Base-by-base conservation (phyloP, 2,797 vertebrate species). In the Halcyon chelicuti region DNA sequence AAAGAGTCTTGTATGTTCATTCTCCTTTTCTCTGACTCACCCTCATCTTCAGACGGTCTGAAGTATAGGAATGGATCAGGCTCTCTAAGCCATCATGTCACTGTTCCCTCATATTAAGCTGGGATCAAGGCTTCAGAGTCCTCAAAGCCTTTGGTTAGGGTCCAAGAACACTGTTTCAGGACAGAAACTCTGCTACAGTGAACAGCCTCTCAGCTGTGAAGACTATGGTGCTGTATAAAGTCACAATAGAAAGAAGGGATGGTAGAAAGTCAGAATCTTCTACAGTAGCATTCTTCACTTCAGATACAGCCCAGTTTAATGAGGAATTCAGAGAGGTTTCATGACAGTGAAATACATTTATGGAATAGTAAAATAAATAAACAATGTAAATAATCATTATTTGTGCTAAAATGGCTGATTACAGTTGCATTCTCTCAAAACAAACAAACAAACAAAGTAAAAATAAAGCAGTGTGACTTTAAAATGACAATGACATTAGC, bases 401-500 rank as follows among this genome's bases (percentile, higher is more conserved):
- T 79, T 86, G 31, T 82, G 22, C 31, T 89, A 65, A 94, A 94
- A 92, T 29, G 14, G 5, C 21, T 68, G 31, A 70, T 72, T 44
- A 63, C 20, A 57, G 44, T 31, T 91, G 6, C 39, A 67, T 80
- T 88, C 14, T 71, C 5, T 10, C 40, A 13, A 87, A 55, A 52
- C 67, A 68, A 23, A 23, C 46, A 65, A 15, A 80, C 6, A 44
- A 37, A 52, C 35, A 55, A 55, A 22, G 12, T 29, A 65, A 75
- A 25, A 67, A 62, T 9, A 67, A 72, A 62, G 12, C 37, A 72
- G 9, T 46, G 17, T 77, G 54, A 90, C 73, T 97, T 96, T 94
- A 94, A 96, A 94, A 90, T 91, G 49, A 75, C 83, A 90, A 80
- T 93, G 58, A 39, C 14, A 92, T 95, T 68, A 42, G 3, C 85